phyloP scores from a whole-genome alignment of 2,888 invertebrate species.

The Octonoba sinensis region DNA sequence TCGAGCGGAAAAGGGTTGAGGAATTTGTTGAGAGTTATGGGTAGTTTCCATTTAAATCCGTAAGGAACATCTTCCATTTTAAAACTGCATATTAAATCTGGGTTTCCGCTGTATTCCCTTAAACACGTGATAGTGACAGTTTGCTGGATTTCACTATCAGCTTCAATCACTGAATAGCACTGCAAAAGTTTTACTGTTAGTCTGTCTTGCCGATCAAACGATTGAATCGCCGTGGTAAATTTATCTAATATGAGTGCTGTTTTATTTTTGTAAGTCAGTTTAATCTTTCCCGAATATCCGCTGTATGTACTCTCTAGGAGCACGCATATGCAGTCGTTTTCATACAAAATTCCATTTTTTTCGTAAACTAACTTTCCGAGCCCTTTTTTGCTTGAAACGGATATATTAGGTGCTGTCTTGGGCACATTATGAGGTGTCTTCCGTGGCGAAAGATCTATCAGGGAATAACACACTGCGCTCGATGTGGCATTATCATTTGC shows the following conservation, averaged over 20 bases:
- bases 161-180: neutral
- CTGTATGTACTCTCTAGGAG: conserved; percentile 8
- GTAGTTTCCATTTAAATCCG: conserved; percentile 12
- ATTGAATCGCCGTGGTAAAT: neutral
- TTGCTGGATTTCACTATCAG: conserved; percentile 6
- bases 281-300: conserved; percentile 3
- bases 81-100: conserved; percentile 12
- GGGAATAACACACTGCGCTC: neutral
- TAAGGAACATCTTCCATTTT: neutral
- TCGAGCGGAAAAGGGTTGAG: conserved; percentile 24
- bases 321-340: conserved; percentile 16
- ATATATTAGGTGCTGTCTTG: too few species aligned
- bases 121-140: conserved; percentile 29
- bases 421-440: too few species aligned
- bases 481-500: neutral
- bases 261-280: conserved; percentile 34
- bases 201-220: neutral
- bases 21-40: conserved; percentile 47
- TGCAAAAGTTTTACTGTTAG: neutral
- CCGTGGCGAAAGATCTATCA: neutral
- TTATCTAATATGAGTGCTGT: neutral
- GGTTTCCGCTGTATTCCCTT: conserved; percentile 13
- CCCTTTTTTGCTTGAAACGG: neutral
- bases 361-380: conserved; percentile 26
- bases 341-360: conserved; percentile 24